These are phyloP conservation scores for Lepisosteus osseus DNA, from an alignment of 2,113 vertebrate species.

Conservation along the genomic window DNA sequence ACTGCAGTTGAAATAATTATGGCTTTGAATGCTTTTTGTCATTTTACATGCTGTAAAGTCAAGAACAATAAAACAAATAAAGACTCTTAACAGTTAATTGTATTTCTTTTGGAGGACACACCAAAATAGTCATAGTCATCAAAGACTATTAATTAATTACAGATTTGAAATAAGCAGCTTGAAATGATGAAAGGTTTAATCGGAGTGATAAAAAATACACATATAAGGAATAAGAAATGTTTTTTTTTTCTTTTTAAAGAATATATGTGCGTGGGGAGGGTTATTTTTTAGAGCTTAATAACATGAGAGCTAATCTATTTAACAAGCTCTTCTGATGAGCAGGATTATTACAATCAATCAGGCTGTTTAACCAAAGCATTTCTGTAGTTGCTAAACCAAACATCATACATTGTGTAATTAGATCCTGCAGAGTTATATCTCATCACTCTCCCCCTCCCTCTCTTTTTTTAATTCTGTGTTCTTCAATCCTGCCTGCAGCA, in stretches of 20 bases:
- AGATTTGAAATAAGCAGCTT: background rate
- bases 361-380: conserved; percentile 1
- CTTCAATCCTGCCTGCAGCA: background rate
- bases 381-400: conserved; percentile 1
- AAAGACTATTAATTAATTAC: background rate
- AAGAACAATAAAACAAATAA: too few relatives aligned
- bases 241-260: background rate
- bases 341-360: conserved; percentile 7
- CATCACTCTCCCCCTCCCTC: background rate
- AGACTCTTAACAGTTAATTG: too few relatives aligned
- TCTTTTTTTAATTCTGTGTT: background rate
- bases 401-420: background rate
- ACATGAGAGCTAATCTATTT: background rate
- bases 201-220: background rate
- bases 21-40: too few relatives aligned
- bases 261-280: background rate
- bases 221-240: background rate
- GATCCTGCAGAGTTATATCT: background rate
- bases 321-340: background rate
- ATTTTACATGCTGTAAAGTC: too few relatives aligned
- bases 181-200: conserved; percentile 6
- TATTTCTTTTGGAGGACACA: too few relatives aligned
- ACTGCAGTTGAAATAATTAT: too few relatives aligned
- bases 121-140: too few relatives aligned
- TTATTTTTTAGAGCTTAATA: background rate